These are phyloP conservation scores for Protomyctophum bolini DNA, from an alignment of 2,113 vertebrate species.

Conservation along the genomic window DNA sequence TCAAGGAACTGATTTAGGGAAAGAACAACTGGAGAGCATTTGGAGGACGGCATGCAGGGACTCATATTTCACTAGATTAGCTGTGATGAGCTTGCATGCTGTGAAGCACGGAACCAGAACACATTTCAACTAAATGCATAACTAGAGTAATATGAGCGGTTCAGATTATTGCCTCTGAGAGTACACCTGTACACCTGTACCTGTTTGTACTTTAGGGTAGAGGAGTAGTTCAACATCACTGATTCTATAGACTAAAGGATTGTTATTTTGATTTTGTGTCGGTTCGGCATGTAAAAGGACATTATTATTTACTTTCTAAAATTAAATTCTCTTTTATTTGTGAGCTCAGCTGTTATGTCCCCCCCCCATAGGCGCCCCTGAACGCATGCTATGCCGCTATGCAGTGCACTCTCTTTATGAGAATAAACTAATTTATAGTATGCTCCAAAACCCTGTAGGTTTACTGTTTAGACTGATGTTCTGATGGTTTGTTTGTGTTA, in stretches of 20 bases:
- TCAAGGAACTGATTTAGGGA: slow-evolving; percentile 41
- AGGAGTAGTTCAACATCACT: background rate
- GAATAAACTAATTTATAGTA: background rate
- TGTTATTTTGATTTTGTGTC: background rate
- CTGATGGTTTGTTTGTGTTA: background rate
- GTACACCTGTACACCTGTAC: background rate
- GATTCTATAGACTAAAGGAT: background rate
- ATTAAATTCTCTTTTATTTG: background rate
- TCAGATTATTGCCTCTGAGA: background rate
- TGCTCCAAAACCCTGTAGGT: background rate
- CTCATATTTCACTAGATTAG: background rate
- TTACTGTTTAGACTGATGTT: background rate
- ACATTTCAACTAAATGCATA: background rate
- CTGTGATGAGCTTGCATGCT: background rate
- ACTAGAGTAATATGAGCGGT: background rate
- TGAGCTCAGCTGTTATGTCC: background rate
- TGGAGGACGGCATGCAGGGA: slow-evolving; percentile 10
- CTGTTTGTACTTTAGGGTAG: background rate
- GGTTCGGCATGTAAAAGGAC: background rate
- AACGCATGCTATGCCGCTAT: background rate
- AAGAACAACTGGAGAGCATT: slow-evolving; percentile 24
- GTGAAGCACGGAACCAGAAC: background rate
- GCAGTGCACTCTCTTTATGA: background rate
- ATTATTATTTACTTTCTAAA: background rate
- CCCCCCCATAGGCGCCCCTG: background rate